phyloP scores from a whole-genome alignment of 1,140 invertebrate genomes.

The Nasonia vitripennis region DNA sequence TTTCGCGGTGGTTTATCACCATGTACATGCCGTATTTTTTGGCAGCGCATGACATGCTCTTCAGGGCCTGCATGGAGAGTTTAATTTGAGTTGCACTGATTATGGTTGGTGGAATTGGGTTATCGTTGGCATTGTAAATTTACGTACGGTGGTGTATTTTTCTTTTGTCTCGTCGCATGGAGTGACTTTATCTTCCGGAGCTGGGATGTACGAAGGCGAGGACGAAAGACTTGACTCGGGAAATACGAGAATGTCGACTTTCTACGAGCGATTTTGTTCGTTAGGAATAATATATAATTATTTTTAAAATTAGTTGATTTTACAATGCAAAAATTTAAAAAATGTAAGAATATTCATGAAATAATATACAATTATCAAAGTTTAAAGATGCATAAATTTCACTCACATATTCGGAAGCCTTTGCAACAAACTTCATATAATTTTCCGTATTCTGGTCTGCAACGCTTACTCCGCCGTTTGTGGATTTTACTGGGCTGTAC shows the following conservation, averaged over 20 bases:
- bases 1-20: slow-evolving; percentile 85
- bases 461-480: neutral
- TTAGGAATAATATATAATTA: no score
- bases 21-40: slow-evolving; percentile 76
- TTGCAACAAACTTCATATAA: slow-evolving; percentile 37
- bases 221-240: slow-evolving; percentile 81
- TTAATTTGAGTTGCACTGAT: neutral
- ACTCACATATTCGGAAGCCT: slow-evolving; percentile 38
- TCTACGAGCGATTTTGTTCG: slow-evolving; percentile 67
- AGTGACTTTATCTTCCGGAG: slow-evolving; percentile 55
- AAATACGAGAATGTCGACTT: slow-evolving; percentile 89
- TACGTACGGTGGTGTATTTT: slow-evolving; percentile 6
- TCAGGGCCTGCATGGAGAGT: slow-evolving; percentile 65
- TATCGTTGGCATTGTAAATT: neutral
- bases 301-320: no score
- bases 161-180: slow-evolving; percentile 52
- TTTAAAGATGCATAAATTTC: neutral
- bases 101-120: no score
- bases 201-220: slow-evolving; percentile 57
- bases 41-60: slow-evolving; percentile 77
- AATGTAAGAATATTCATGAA: no score
- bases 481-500: slow-evolving; percentile 15
- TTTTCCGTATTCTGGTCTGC: slow-evolving; percentile 27
- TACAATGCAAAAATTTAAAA: no score
- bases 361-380: no score